Base-by-base conservation (phyloP, 2,113 vertebrate genomes). In the Urocynchramus pylzowi region DNA sequence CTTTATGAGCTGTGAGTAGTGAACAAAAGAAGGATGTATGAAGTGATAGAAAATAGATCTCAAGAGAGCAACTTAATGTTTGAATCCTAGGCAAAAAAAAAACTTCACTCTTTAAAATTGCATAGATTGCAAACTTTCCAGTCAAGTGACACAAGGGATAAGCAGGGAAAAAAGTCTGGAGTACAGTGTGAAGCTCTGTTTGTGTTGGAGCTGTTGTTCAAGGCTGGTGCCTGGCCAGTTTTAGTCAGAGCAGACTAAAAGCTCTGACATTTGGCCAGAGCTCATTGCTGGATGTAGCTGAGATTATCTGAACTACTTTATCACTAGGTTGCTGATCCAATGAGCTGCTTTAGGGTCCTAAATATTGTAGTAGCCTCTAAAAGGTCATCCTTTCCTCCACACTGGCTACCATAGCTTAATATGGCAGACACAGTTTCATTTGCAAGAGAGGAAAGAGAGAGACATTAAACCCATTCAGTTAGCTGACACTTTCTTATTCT, bases 251-350 rank as follows among this genome's bases (percentile, higher is more conserved):
- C 59, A 81, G 69, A 49, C 71, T 81, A 47, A 95, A 79, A 84
- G n/a, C 88, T 81, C 73, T 92, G 65, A 84, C 60, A 53, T 95
- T 95, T 95, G 93, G 54, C 83, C 42, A 30, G 92, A 83, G 54
- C 86, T 94, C 53, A 16, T 45, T 70, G 70, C 23, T 86, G 80
- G 76, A 52, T 84, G 41, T 84, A 81, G 64, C 56, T 79, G 73
- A 84, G 91, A 95, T 95, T 92, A 96, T 92, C 95, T 19, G 9
- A 81, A 89, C 76, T 90, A n/a, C 73, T 96, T 90, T 87, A 90
- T 92, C 39, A 13, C 24, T 84, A 77, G 60, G 57, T 52, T 78
- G 76, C 86, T 93, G 73, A 94, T 95, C 91, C 95, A 92, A 0
- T 92, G 91, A 97, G 64, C 89, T 92, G 56, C 89, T 96, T 93